Conservation (phyloP, 1,140 invertebrate genomes). For the Nebria ingens region DNA sequence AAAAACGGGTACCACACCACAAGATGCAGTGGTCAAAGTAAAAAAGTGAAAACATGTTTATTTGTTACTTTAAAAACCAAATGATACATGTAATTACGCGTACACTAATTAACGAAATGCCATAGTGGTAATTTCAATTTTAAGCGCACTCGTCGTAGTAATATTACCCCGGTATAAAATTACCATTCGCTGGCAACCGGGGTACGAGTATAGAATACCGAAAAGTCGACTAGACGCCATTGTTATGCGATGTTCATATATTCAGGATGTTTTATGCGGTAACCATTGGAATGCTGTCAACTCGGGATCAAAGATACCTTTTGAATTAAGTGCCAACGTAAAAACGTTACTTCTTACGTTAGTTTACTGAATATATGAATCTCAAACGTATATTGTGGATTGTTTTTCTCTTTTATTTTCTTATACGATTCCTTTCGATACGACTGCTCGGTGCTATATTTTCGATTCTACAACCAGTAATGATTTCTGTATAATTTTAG, state of each 20-base stretch:
- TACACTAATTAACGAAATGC: neutral
- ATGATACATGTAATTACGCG: neutral
- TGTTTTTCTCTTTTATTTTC: neutral
- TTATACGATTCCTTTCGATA: too few species aligned
- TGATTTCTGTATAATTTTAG: neutral
- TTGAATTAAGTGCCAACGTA: constrained; percentile 9
- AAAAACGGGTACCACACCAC: too few species aligned
- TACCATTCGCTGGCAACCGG: neutral
- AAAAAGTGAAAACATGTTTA: neutral
- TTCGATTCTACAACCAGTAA: neutral
- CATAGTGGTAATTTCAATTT: neutral
- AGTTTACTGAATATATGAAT: constrained; percentile 8
- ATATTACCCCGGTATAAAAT: constrained; percentile 5
- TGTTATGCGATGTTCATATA: constrained; percentile 8
- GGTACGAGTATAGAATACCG: too few species aligned
- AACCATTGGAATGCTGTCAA: constrained; percentile 8
- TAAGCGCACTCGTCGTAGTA: neutral
- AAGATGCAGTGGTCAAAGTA: too few species aligned
- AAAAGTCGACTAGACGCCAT: neutral
- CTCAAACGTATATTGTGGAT: neutral
- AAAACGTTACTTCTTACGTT: constrained; percentile 5
- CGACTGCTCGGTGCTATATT: neutral
- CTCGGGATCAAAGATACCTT: constrained; percentile 4
- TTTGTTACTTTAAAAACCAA: neutral
- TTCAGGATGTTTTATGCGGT: constrained; percentile 6